Evolutionary conservation across 2,888 invertebrate species (phyloP), one percentile per base, ranked within the genome.

Genomic region (Eulithis prunata): DNA sequence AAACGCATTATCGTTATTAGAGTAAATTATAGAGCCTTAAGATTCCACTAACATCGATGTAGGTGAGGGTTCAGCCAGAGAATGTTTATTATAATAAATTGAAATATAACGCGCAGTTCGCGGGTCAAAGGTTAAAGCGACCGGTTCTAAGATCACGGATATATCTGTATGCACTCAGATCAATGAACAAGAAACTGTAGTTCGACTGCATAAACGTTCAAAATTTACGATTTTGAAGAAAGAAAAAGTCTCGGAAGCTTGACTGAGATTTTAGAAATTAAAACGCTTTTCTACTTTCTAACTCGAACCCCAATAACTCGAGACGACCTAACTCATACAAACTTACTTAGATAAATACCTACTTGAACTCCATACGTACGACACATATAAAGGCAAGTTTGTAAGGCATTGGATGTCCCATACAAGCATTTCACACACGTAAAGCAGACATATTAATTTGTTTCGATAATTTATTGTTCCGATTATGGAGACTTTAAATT

Each of bases 121-220:
- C 72, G 49, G 78, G 76, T 78, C 77, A 78, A 64, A 80, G 80
- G 78, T 77, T 74, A 47, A 73, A 64, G 69, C 65, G 53, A 72
- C 74, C 59, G 60, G 72, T 75, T 75, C 14, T 64, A 73, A 74
- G 71, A 70, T 51, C 62, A 59, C 68, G 65, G 60, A 57, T 64
- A 64, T 52, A 60, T 67, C 58, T 52, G 57, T 45, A 62, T 72
- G 68, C 59, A 53, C 32, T 3, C 14, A 36, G 4, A 21, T 21
- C 32, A 32, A 32, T 32, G 32, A 32, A 32, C 32, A 32, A 32
- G 32, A 32, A 32, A 32, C 32, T 32, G 6, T 32, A 32, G 32
- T 32, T 32, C 3, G 4, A 32, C 4, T 32, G 32, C 32, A 0
- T 32, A 5, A 3, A 21, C 21, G 32, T 32, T 32, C 6, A 32